Evolutionary conservation across 2,888 invertebrate species (phyloP), one percentile per base, ranked within the genome.

Genomic region (Leucoma salicis): DNA sequence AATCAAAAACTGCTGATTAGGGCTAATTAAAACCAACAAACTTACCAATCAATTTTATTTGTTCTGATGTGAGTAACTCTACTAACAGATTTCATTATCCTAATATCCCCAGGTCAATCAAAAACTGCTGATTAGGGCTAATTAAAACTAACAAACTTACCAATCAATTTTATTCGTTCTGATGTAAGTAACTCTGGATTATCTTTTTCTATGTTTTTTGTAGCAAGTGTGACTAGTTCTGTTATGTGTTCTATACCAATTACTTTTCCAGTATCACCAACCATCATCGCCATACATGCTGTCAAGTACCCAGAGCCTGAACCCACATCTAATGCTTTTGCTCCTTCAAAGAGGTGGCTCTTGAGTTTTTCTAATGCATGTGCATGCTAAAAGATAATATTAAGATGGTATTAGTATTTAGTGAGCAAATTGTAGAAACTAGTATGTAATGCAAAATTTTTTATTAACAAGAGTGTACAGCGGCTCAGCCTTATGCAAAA

Each of bases 291-390:
- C 94, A 98, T 97, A 67, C 97, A 98, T 10, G 95, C 95, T 1
- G 97, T 97, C 29, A 98, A 90, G 76, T 98, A 98, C 2, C 98
- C 98, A 46, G 97, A 96, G 1, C 98, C 98, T 14, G 96, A 97
- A 10, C 98, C 98, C 32, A 98, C 96, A 83, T 98, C 98, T 50
- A 98, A 82, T 2, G 96, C 96, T 67, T 91, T 93, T 38, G 93
- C 93, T 8, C 97, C 97, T 39, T 93, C 92, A 18, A 89, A 80
- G 35, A 98, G 83, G 60, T 96, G 94, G 51, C 95, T 93, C 67
- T 94, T 93, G 35, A 99, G 90, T 52, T 94, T 90, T 87, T 98
- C 97, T 69, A 98, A 85, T 18, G 97, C 98, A 86, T 96, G 95
- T 1, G 97, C 98, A 85, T 98, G 98, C 96, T 96, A 36, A 8